A percentile compares a stretch with the other conserved stretches of the same genome.
phyloP scores from a whole-genome alignment of 2,888 invertebrate species.

The Phyllotreta striolata region DNA sequence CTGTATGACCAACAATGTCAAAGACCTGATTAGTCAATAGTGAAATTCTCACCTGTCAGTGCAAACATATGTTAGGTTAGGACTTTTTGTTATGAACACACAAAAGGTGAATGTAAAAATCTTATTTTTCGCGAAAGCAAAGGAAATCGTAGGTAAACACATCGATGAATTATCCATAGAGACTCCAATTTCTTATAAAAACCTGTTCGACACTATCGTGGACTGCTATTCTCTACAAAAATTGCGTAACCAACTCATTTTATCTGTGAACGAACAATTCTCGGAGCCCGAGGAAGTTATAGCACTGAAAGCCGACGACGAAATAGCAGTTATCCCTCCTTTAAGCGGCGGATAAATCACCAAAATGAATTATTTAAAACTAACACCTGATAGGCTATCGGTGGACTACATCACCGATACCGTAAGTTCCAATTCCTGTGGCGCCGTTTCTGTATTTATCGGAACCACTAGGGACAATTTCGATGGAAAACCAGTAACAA shows the following conservation, averaged over 20 bases:
- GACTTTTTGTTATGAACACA: slow-evolving; percentile 18
- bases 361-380: slow-evolving; percentile 73
- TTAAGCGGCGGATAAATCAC: slow-evolving; percentile 80
- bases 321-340: slow-evolving; percentile 92
- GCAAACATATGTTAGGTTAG: neutral
- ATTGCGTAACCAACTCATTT: slow-evolving; percentile 74
- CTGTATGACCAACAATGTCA: no score
- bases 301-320: slow-evolving; percentile 73
- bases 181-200: slow-evolving; percentile 64
- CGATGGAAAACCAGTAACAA: slow-evolving; percentile 83
- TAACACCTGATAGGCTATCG: slow-evolving; percentile 73
- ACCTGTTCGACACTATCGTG: slow-evolving; percentile 70
- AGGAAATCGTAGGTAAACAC: slow-evolving; percentile 77
- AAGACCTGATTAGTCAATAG: no score
- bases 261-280: slow-evolving; percentile 87
- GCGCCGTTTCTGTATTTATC: slow-evolving; percentile 88
- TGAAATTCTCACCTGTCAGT: no score
- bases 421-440: slow-evolving; percentile 77
- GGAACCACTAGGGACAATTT: slow-evolving; percentile 89
- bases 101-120: slow-evolving; percentile 70
- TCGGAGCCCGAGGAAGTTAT: slow-evolving; percentile 64
- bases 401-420: slow-evolving; percentile 72
- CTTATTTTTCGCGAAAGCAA: slow-evolving; percentile 90
- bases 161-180: slow-evolving; percentile 66
- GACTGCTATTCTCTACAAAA: slow-evolving; percentile 70